A percentile compares a stretch with the other conserved stretches of the same genome.
phyloP scores from a whole-genome alignment of 2,888 invertebrate species.

The Uloborus plumipes region DNA sequence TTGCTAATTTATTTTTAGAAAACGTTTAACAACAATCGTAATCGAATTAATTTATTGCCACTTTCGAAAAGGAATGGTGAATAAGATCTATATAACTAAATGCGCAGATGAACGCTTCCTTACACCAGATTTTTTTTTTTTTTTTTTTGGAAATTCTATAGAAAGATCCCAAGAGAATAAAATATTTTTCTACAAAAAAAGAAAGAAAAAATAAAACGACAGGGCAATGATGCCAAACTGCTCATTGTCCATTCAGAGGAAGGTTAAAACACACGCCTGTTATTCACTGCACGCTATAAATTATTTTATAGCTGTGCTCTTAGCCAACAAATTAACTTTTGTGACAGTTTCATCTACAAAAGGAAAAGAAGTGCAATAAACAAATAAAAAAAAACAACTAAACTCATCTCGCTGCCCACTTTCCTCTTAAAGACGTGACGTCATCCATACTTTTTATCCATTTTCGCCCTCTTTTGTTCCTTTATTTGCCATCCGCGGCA shows the following conservation, averaged over 20 bases:
- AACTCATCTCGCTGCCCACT: conserved; percentile 33
- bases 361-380: conserved; percentile 7
- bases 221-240: neutral
- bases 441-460: conserved; percentile 20
- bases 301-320: conserved; percentile 21
- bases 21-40: too few relatives aligned
- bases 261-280: conserved; percentile 16
- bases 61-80: too few relatives aligned
- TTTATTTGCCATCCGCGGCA: conserved; percentile 24
- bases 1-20: too few relatives aligned
- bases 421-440: conserved; percentile 45
- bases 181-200: neutral
- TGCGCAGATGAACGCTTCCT: too few relatives aligned
- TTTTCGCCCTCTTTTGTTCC: conserved; percentile 44
- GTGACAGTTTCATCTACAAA: conserved; percentile 34
- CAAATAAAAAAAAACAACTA: conserved; percentile 29
- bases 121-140: too few relatives aligned
- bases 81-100: too few relatives aligned
- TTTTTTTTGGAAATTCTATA: too few relatives aligned
- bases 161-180: too few relatives aligned
- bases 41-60: too few relatives aligned
- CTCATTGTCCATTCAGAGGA: conserved; percentile 31
- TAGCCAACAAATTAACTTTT: conserved; percentile 43
- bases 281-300: conserved; percentile 35
- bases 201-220: conserved; percentile 1